A percentile compares a stretch with the other conserved stretches of the same genome.
Evolutionary conservation across 1,140 invertebrate genomes (phyloP).

Genomic region (Dendrolimus punctatus): DNA sequence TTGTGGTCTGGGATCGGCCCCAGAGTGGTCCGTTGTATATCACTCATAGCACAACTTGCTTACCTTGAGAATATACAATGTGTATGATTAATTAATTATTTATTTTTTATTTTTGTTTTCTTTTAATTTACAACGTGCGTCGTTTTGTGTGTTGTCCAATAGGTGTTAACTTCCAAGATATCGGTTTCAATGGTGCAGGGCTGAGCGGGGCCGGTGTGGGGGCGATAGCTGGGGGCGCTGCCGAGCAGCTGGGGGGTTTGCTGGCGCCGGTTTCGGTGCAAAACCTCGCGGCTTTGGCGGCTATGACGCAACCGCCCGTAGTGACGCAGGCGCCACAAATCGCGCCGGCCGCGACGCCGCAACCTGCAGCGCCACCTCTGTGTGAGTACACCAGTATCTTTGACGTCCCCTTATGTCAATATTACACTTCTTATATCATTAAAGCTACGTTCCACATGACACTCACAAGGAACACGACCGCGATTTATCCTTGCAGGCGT

Average conservation of each 20-base stretch:
- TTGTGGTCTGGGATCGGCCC: no score
- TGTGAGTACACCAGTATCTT: constrained; percentile 60
- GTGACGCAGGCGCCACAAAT: constrained; percentile 73
- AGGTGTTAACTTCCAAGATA: constrained; percentile 68
- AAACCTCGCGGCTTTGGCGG: constrained; percentile 90
- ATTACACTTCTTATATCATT: no score
- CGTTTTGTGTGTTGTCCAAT: constrained; percentile 23
- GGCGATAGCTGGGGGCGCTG: constrained; percentile 40
- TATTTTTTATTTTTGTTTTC: constrained; percentile 16
- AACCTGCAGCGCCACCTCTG: constrained; percentile 65
- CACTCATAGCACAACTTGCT: no score
- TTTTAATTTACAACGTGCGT: constrained; percentile 11
- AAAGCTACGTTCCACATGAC: no score
- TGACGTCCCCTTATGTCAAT: no score
- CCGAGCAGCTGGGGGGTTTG: constrained; percentile 72
- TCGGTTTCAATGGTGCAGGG: constrained; percentile 70
- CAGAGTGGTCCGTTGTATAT: no score
- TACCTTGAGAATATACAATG: no score
- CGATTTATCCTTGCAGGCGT: no score
- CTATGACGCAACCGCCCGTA: constrained; percentile 81
- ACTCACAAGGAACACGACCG: no score
- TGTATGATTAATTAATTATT: constrained; percentile 11
- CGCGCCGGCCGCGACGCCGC: constrained; percentile 62
- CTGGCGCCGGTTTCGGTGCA: constrained; percentile 89
- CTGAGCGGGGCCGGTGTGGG: constrained; percentile 53